Evolutionary conservation across 2,888 invertebrate genomes (phyloP).

Genomic region (Spicauda simplicius): DNA sequence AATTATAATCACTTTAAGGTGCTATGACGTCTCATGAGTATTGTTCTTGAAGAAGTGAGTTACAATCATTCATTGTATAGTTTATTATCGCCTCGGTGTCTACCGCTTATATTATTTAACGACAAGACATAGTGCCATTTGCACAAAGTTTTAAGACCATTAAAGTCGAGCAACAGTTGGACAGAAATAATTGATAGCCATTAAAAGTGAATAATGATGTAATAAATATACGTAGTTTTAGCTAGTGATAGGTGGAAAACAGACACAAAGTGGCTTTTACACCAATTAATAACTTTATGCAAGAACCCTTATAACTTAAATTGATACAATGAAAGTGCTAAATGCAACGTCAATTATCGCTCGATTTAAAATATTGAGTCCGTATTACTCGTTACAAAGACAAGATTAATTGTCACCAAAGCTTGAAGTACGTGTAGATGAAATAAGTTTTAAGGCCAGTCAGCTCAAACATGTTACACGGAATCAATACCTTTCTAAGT

Average conservation of each 20-base stretch:
- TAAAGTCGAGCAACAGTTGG: not conserved
- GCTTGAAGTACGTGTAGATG: conserved; percentile 41
- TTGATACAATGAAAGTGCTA: not conserved
- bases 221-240: not conserved
- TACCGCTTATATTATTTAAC: conserved; percentile 5
- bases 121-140: conserved; percentile 1
- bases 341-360: not conserved
- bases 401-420: conserved; percentile 13
- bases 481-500: conserved; percentile 48
- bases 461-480: conserved; percentile 41
- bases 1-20: conserved; percentile 29
- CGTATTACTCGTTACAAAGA: not conserved
- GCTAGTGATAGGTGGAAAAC: not conserved
- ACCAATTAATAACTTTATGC: not conserved
- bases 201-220: conserved; percentile 1
- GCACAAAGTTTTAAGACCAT: conserved; percentile 10
- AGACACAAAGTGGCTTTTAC: not conserved
- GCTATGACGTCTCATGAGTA: conserved; percentile 41
- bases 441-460: conserved; percentile 45
- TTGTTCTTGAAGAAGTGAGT: conserved; percentile 37
- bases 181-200: conserved; percentile 7
- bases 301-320: not conserved
- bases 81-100: not conserved
- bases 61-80: conserved; percentile 25
- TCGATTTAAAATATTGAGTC: not conserved